Evolutionary conservation across 2,888 invertebrate species (phyloP).

Genomic region (Odontothrips loti): DNA sequence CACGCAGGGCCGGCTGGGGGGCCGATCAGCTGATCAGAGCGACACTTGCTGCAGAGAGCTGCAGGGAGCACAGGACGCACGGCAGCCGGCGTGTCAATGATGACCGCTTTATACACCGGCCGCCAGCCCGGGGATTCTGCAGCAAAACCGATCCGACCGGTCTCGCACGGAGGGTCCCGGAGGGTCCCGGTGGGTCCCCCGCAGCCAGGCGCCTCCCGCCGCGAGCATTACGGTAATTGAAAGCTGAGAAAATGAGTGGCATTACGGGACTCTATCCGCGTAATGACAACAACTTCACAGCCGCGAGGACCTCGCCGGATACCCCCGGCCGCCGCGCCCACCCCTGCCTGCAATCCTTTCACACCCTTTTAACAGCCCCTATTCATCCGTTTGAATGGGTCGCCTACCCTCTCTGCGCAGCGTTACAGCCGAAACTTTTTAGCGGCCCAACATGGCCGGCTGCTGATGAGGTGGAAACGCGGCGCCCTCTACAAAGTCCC

Average conservation of each 20-base stretch:
- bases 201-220: neutral
- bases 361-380: neutral
- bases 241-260: conserved; percentile 24
- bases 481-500: too few species aligned
- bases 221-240: conserved; percentile 9
- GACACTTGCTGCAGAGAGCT: too few species aligned
- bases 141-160: conserved; percentile 1
- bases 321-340: neutral
- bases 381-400: conserved; percentile 8
- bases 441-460: neutral
- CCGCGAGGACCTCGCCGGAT: neutral
- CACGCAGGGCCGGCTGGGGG: too few species aligned
- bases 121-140: too few species aligned
- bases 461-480: neutral
- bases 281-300: neutral
- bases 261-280: neutral
- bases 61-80: too few species aligned
- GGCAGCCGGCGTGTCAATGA: neutral
- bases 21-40: too few species aligned
- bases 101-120: neutral
- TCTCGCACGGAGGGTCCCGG: neutral
- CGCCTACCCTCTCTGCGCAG: neutral
- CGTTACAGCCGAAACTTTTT: too few species aligned
- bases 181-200: too few species aligned
- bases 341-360: conserved; percentile 17